Evolutionary conservation across 2,888 invertebrate species (phyloP).

Genomic region (Gnatocerus cornutus): DNA sequence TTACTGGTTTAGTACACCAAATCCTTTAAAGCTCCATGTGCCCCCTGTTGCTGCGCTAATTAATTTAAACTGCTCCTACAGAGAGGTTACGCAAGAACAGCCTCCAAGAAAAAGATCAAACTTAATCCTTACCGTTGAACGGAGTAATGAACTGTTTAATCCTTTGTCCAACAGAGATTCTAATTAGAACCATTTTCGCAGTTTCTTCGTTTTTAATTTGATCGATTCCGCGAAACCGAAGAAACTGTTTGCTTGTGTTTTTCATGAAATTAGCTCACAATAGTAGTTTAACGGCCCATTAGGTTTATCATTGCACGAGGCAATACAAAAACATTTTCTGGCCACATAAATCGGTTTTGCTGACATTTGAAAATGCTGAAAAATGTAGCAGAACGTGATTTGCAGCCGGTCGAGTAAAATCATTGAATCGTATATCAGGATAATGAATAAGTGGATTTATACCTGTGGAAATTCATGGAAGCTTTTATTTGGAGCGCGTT

Average conservation of each 20-base stretch:
- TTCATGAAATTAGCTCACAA: constrained; percentile 9
- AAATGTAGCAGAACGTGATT: constrained; percentile 16
- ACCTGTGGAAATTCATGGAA: background rate
- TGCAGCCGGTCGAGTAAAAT: background rate
- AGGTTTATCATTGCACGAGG: constrained; percentile 17
- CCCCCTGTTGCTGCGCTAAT: constrained; percentile 18
- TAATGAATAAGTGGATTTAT: constrained; percentile 15
- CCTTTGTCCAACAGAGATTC: constrained; percentile 3
- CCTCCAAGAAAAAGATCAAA: constrained; percentile 1
- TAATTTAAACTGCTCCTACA: constrained; percentile 17
- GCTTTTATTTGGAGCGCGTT: background rate
- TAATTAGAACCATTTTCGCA: constrained; percentile 2
- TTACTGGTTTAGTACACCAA: constrained; percentile 18
- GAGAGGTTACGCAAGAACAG: constrained; percentile 4
- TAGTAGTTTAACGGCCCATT: constrained; percentile 37
- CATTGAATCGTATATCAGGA: constrained; percentile 5
- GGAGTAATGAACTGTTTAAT: constrained; percentile 8
- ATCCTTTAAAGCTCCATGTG: constrained; percentile 6
- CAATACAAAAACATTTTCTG: constrained; percentile 30
- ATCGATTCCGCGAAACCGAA: background rate
- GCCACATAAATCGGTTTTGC: constrained; percentile 22
- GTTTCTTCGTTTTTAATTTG: background rate
- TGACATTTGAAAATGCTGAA: constrained; percentile 25
- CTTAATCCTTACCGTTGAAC: background rate
- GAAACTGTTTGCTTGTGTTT: constrained; percentile 1